phyloP scores from a whole-genome alignment of 53 echinoderm and acorn worm species.

The Mesocentrotus franciscanus region DNA sequence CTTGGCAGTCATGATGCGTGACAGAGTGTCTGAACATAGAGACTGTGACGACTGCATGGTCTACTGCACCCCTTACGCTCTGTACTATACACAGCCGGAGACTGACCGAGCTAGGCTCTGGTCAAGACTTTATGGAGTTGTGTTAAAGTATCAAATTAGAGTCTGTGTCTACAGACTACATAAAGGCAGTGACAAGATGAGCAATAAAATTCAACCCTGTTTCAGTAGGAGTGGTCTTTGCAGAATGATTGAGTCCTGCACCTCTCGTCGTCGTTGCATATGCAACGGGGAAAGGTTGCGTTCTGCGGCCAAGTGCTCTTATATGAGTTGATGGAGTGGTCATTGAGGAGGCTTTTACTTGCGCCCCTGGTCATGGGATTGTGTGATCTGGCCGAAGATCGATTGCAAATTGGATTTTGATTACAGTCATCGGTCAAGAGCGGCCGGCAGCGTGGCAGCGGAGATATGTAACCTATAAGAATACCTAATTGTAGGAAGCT shows the following conservation, averaged over 20 bases:
- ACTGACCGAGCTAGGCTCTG: too few species aligned
- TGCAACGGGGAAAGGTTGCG: background rate
- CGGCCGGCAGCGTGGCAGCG: background rate
- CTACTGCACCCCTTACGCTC: too few species aligned
- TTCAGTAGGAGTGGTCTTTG: background rate
- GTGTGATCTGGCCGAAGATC: slow-evolving; percentile 11
- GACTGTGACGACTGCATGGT: too few species aligned
- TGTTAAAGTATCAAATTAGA: too few species aligned
- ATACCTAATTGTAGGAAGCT: background rate
- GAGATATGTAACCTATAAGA: background rate
- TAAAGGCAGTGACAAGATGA: background rate
- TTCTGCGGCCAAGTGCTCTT: background rate
- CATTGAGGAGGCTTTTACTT: background rate
- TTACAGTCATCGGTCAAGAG: slow-evolving; percentile 42
- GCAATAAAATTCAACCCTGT: background rate
- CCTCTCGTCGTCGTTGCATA: background rate
- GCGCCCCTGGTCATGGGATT: background rate
- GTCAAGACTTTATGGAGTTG: too few species aligned
- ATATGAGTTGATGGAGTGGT: slow-evolving; percentile 27
- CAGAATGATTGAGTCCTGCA: background rate
- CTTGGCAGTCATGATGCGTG: too few species aligned
- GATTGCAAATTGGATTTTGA: slow-evolving; percentile 46
- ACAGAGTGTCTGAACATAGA: too few species aligned
- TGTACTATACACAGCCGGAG: too few species aligned
- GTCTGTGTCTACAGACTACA: background rate